Base-by-base conservation (phyloP, 2,888 invertebrate genomes). In the Ophion costatus region DNA sequence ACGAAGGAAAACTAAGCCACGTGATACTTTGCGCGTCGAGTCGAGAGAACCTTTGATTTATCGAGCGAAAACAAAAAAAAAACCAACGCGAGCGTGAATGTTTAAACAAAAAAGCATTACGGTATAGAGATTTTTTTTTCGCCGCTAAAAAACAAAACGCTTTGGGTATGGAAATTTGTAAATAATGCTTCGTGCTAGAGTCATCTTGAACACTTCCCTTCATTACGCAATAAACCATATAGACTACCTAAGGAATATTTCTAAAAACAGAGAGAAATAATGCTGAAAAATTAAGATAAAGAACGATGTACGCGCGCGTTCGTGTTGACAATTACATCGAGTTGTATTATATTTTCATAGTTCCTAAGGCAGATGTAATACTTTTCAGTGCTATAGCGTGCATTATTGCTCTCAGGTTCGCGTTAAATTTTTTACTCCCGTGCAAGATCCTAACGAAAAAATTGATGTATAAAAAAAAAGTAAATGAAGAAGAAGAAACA, bases 301-400 rank as follows among this genome's bases (percentile, higher is more conserved):
- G 45, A 71, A 80, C 20, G 56, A 29, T 71, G 45, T 63, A 10
- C 61, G 83, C 77, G 81, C 76, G 81, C 76, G 78, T 85, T 87
- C 78, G 76, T 75, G 78, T 83, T 79, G 63, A 85, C 82, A 80
- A 84, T 88, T 84, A 87, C 80, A 87, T 85, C 87, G 86, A 85
- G 86, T 83, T 88, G 86, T 85, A 86, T 87, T 87, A 81, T 88
- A 88, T 86, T 88, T 86, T 82, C 83, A 90, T 91, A 91, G 91
- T 91, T 90, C 90, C 88, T 91, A 91, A 90, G 87, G 80, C 86
- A 87, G 87, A 87, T 84, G 86, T 82, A 86, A 88, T 87, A 74
- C 85, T 89, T 89, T 66, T 87, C 88, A 87, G 82, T 88, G 87
- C 42, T 87, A 85, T 87, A 85, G 80, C 83, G 79, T 70, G 73